Conservation (phyloP, 2,113 vertebrate species). For the Lepisosteus oculatus region DNA sequence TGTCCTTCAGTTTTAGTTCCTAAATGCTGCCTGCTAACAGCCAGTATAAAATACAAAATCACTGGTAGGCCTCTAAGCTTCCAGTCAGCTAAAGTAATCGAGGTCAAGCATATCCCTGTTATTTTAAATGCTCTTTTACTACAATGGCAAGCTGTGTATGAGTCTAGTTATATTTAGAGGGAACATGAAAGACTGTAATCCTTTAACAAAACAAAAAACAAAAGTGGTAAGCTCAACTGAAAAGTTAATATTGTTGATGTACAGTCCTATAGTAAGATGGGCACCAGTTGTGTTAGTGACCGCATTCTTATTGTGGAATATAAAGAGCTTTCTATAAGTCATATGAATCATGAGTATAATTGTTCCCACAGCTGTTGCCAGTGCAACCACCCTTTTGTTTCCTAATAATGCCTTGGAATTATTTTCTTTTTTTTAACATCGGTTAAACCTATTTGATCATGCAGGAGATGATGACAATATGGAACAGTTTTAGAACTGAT, state of each 20-base stretch:
- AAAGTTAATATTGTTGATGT: constrained; percentile 66
- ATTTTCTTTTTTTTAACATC: background rate
- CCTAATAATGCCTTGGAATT: background rate
- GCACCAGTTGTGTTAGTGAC: background rate
- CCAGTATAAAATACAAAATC: constrained; percentile 83
- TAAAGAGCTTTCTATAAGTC: background rate
- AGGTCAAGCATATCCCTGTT: constrained; percentile 61
- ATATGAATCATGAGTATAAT: constrained; percentile 14
- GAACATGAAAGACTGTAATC: constrained; percentile 64
- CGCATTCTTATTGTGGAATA: constrained; percentile 8
- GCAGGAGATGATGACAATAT: too few relatives aligned
- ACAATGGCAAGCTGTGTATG: constrained; percentile 45
- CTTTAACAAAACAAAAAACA: constrained; percentile 71
- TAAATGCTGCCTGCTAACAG: constrained; percentile 75
- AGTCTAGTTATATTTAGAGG: constrained; percentile 68
- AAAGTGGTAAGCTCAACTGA: constrained; percentile 63
- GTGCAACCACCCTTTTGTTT: background rate
- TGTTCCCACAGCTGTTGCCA: background rate
- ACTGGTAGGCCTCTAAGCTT: constrained; percentile 77
- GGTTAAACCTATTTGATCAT: background rate
- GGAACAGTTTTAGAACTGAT: too few relatives aligned
- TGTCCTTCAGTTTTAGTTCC: constrained; percentile 77
- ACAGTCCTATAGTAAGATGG: constrained; percentile 21
- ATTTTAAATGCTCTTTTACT: constrained; percentile 68
- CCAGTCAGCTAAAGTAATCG: constrained; percentile 72